These are phyloP conservation scores for Macrobrachium rosenbergii DNA, from an alignment of 1,140 invertebrate genomes.

Conservation along the genomic window DNA sequence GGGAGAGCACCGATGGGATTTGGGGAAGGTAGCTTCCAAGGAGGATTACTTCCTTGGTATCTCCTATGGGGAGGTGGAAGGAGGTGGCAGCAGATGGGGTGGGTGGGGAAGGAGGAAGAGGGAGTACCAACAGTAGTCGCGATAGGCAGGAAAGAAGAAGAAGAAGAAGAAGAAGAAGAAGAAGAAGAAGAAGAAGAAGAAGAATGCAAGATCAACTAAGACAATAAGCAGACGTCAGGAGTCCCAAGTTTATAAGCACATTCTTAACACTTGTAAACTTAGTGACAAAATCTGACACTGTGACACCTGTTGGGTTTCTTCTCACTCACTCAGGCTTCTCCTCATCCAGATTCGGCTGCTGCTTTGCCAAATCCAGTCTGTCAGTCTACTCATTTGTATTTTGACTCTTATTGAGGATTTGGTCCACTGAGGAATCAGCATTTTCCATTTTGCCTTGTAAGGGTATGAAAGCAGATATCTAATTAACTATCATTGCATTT, in stretches of 20 bases:
- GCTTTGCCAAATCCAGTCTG: not conserved
- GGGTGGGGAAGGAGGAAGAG: not conserved
- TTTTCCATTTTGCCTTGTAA: too few relatives aligned
- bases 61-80: not conserved
- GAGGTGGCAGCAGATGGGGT: too few relatives aligned
- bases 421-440: too few relatives aligned
- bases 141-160: not conserved
- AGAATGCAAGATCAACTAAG: not conserved
- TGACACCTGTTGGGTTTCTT: constrained; percentile 2
- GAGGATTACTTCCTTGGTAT: too few relatives aligned
- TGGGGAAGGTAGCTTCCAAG: too few relatives aligned
- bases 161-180: not conserved
- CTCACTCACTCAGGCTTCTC: not conserved
- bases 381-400: too few relatives aligned
- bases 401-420: too few relatives aligned
- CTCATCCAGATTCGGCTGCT: too few relatives aligned
- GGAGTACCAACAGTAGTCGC: not conserved
- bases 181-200: not conserved
- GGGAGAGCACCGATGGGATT: too few relatives aligned
- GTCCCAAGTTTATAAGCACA: constrained; percentile 43
- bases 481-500: too few relatives aligned
- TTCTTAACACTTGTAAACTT: constrained; percentile 25
- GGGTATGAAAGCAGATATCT: too few relatives aligned
- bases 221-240: constrained; percentile 43
- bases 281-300: not conserved